Evolutionary conservation across 1,140 invertebrate species (phyloP).

Genomic region (Neocloeon triangulifer): DNA sequence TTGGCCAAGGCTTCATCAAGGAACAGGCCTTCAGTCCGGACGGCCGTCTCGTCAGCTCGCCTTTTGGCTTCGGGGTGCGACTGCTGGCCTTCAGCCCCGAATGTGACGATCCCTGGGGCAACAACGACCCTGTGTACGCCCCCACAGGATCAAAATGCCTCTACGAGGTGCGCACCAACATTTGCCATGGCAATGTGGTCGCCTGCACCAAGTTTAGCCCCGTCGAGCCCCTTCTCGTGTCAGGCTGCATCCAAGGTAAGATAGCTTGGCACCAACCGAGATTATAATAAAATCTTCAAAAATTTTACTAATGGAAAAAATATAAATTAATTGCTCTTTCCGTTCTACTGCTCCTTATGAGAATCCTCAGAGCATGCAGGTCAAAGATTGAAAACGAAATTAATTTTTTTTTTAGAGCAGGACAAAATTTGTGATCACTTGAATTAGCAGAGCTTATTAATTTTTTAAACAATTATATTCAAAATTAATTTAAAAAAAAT

Average conservation of each 20-base stretch:
- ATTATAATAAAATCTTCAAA: constrained; percentile 25
- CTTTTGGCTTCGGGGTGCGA: constrained; percentile 62
- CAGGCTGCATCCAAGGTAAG: constrained; percentile 66
- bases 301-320: no score
- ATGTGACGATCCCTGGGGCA: constrained; percentile 57
- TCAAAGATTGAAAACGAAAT: no score
- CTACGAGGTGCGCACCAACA: constrained; percentile 38
- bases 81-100: constrained; percentile 54
- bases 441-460: no score
- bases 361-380: no score
- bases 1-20: constrained; percentile 64
- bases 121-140: constrained; percentile 30
- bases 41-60: constrained; percentile 71
- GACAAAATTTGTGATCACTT: no score
- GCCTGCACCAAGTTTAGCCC: constrained; percentile 81
- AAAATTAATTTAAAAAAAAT: no score
- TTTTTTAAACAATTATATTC: no score
- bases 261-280: constrained; percentile 76
- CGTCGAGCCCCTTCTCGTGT: constrained; percentile 58
- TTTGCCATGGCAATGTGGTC: constrained; percentile 62
- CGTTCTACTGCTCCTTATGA: no score
- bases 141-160: constrained; percentile 23
- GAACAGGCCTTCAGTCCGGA: constrained; percentile 76
- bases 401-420: no score
- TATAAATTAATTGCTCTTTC: no score